Conservation (phyloP, 30 jellyfish, hydroid and myxozoan species). For the Catostylus mosaicus region DNA sequence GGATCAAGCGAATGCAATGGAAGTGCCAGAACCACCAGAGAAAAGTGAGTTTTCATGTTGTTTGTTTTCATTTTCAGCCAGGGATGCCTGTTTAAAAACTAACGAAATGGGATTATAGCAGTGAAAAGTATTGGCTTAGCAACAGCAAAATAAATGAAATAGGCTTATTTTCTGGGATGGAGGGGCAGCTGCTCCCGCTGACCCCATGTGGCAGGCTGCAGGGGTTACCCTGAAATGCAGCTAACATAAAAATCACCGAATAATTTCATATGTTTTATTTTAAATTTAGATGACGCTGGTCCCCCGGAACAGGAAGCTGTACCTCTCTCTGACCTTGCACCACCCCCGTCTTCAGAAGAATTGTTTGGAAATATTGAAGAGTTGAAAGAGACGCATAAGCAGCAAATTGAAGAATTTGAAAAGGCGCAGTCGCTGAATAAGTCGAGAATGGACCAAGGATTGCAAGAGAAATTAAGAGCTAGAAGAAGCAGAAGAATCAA, state of each 20-base stretch:
- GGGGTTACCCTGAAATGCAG: no score
- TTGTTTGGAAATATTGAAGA: constrained; percentile 80
- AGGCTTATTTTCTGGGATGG: no score
- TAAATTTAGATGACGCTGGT: constrained; percentile 42
- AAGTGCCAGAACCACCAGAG: constrained; percentile 53
- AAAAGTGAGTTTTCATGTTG: constrained; percentile 5
- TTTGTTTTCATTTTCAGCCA: not conserved
- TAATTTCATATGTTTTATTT: no score
- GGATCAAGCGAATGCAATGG: constrained; percentile 34
- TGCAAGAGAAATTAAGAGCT: constrained; percentile 73
- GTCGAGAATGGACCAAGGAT: constrained; percentile 77
- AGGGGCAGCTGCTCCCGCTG: no score
- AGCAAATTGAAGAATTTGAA: constrained; percentile 81
- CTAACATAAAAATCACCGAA: no score
- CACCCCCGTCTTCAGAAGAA: constrained; percentile 85
- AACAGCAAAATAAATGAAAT: no score
- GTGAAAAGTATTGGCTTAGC: no score
- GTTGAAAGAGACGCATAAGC: constrained; percentile 62
- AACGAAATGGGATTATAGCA: no score
- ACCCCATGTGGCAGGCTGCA: no score
- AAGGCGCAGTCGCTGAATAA: constrained; percentile 79
- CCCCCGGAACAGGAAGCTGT: constrained; percentile 72
- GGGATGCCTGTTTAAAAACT: not conserved
- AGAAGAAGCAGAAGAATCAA: constrained; percentile 73
- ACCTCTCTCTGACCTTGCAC: constrained; percentile 92